Evolutionary conservation across 2,113 vertebrate genomes (phyloP).

Genomic region (Carollia perspicillata): DNA sequence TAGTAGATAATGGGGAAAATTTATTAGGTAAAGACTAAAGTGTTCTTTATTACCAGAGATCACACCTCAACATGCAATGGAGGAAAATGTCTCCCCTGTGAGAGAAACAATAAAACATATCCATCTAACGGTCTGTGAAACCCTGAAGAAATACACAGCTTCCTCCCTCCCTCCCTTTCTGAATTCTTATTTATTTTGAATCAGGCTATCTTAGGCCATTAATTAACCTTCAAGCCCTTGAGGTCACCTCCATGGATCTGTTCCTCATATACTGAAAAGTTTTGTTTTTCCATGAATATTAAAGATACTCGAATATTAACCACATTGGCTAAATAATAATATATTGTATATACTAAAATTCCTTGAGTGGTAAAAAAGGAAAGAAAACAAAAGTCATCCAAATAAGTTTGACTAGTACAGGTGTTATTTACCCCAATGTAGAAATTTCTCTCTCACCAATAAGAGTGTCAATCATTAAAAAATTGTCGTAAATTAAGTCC

Average conservation of each 20-base stretch:
- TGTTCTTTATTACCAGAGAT: not conserved
- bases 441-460: not conserved
- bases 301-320: not conserved
- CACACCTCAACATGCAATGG: not conserved
- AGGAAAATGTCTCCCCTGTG: not conserved
- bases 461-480: not conserved
- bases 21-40: constrained; percentile 20
- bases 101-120: constrained; percentile 21
- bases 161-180: not conserved
- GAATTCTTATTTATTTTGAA: constrained; percentile 38
- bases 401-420: not conserved
- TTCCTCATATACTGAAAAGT: not conserved
- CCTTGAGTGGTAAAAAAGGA: not conserved
- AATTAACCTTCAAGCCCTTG: constrained; percentile 32
- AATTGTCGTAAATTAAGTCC: not conserved
- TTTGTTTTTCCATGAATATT: not conserved
- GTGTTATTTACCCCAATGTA: not conserved
- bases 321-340: not conserved
- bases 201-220: not conserved
- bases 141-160: not conserved
- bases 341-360: not conserved
- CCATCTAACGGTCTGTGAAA: not conserved
- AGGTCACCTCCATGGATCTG: not conserved
- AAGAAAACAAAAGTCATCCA: not conserved
- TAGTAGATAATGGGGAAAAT: not conserved